phyloP scores from a whole-genome alignment of 2,113 vertebrate species.

The Brachypodius melanocephalos region DNA sequence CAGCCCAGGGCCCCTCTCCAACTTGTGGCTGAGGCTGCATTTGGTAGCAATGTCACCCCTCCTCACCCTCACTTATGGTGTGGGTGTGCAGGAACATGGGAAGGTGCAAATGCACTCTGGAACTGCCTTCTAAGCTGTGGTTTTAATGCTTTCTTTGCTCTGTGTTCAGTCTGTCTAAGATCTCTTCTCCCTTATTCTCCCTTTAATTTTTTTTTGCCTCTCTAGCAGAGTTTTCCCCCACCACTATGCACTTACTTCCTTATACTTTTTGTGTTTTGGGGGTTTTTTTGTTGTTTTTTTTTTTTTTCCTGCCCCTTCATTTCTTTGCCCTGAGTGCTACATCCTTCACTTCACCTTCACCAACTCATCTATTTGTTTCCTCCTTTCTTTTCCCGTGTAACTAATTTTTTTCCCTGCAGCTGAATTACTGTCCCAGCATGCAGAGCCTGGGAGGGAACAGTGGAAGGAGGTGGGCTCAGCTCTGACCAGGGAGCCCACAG shows the following conservation, averaged over 20 bases:
- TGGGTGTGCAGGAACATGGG: not conserved
- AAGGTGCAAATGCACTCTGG: not conserved
- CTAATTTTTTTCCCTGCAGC: not conserved
- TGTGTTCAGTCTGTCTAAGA: not conserved
- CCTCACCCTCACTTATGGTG: not conserved
- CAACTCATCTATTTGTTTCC: not conserved
- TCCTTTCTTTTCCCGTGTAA: not conserved
- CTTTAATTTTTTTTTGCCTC: not conserved
- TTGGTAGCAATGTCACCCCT: not conserved
- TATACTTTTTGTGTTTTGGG: not conserved
- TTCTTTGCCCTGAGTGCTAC: not conserved
- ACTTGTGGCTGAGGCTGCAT: fast-evolving
- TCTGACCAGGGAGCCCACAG: fast-evolving
- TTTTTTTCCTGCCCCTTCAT: not conserved
- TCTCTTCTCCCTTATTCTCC: not conserved
- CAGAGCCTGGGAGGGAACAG: not conserved
- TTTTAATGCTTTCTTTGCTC: not conserved
- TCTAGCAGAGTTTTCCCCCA: not conserved
- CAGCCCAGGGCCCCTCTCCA: not conserved
- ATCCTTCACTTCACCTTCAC: not conserved
- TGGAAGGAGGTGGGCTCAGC: not conserved
- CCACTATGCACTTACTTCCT: not conserved
- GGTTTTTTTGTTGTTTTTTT: not conserved
- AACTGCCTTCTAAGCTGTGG: not conserved
- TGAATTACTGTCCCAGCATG: fast-evolving